Percentiles rank a stretch among this genome's conserved stretches.
phyloP scores from a whole-genome alignment of 2,888 invertebrate genomes.

The Dasypolia templi region DNA sequence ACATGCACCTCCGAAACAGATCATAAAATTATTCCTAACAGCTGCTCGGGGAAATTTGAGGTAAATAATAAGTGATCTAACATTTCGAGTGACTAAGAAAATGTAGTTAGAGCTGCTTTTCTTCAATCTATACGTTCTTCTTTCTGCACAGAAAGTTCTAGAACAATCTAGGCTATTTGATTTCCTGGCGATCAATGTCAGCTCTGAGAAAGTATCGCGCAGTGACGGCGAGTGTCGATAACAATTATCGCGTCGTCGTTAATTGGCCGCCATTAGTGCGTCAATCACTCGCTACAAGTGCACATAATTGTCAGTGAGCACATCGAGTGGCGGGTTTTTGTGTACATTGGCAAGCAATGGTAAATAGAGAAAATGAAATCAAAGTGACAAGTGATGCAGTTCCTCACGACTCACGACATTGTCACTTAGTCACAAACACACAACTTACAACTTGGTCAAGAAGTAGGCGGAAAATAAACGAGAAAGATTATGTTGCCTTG shows the following conservation, averaged over 20 bases:
- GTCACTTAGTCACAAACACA: not conserved
- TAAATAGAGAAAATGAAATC: constrained; percentile 32
- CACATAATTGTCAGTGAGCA: constrained; percentile 57
- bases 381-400: constrained; percentile 15
- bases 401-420: not conserved
- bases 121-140: not conserved
- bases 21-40: not conserved
- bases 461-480: not conserved
- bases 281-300: constrained; percentile 60
- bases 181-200: constrained; percentile 39
- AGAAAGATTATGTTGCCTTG: not conserved
- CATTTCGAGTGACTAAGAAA: not conserved
- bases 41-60: no score
- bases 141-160: constrained; percentile 20
- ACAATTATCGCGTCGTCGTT: constrained; percentile 62
- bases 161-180: constrained; percentile 17
- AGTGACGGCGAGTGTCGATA: constrained; percentile 55
- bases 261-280: constrained; percentile 61
- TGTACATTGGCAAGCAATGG: constrained; percentile 23
- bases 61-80: not conserved
- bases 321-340: constrained; percentile 39
- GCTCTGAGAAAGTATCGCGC: constrained; percentile 62
- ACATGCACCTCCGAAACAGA: not conserved
- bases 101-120: not conserved
- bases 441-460: not conserved